Percentiles rank a stretch among this genome's conserved stretches.
Conservation (phyloP, 2,113 vertebrate genomes). For the Eupsittula cactorum region DNA sequence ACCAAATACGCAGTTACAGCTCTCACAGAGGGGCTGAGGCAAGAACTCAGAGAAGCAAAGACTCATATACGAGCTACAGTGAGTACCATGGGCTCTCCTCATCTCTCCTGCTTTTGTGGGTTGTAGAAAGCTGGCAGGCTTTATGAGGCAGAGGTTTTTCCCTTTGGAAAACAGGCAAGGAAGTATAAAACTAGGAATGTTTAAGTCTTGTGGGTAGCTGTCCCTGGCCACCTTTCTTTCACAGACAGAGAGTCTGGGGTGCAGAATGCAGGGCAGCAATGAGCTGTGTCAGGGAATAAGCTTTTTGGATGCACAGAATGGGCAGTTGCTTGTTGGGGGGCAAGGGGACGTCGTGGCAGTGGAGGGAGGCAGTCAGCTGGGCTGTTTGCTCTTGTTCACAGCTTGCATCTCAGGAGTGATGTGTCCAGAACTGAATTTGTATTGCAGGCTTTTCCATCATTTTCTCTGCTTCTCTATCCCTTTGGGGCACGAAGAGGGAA, state of each 20-base stretch:
- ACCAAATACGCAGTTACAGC: constrained; percentile 95
- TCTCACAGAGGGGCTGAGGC: constrained; percentile 90
- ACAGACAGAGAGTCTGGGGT: not conserved
- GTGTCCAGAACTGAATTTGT: not conserved
- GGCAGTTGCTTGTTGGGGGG: not conserved
- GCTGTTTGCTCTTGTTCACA: not conserved
- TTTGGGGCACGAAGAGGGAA: not conserved
- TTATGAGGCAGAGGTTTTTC: not conserved
- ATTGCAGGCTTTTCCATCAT: not conserved
- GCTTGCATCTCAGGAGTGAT: not conserved
- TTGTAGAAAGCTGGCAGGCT: not conserved
- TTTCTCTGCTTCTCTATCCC: not conserved
- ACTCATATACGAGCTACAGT: constrained; percentile 94
- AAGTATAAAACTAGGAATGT: accelerated
- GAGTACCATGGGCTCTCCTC: constrained; percentile 40
- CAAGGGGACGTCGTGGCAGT: accelerated
- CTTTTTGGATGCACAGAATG: not conserved
- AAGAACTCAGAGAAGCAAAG: constrained; percentile 89
- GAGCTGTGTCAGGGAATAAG: not conserved
- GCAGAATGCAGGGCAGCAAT: not conserved
- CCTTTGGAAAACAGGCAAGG: not conserved
- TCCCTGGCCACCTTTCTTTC: not conserved
- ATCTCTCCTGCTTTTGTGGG: not conserved
- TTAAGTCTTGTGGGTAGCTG: accelerated
- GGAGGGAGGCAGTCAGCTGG: not conserved